Conservation (phyloP, 2,888 invertebrate species). For the Prosopocoilus inquinatus region DNA sequence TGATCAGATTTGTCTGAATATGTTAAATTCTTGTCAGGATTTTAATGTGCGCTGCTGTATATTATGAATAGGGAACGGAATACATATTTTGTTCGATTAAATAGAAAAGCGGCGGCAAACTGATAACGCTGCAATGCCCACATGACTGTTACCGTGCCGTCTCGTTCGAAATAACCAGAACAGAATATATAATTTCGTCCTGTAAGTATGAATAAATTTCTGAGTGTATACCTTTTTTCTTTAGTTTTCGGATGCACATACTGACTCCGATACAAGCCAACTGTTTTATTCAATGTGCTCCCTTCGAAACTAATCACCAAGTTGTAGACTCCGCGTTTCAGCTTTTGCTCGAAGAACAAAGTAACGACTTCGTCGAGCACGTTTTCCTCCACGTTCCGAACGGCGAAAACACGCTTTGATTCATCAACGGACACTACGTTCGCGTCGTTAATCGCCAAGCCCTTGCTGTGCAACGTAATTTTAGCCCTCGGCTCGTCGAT, state of each 20-base stretch:
- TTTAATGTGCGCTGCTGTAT: too few species aligned
- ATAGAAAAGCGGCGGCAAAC: too few species aligned
- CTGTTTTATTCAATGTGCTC: constrained; percentile 60
- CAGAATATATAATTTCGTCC: too few species aligned
- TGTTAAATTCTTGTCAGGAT: too few species aligned
- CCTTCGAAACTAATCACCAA: constrained; percentile 64
- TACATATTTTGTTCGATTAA: too few species aligned
- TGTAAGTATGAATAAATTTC: too few species aligned
- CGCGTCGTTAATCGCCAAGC: constrained; percentile 36
- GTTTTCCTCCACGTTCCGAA: constrained; percentile 38
- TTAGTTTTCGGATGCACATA: constrained; percentile 43
- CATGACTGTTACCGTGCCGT: too few species aligned
- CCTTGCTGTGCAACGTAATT: constrained; percentile 38
- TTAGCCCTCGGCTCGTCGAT: constrained; percentile 26
- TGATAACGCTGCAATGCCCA: too few species aligned
- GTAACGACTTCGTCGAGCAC: constrained; percentile 36
- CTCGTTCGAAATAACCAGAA: too few species aligned
- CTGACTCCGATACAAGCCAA: constrained; percentile 71
- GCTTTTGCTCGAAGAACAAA: constrained; percentile 34
- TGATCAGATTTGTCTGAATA: too few species aligned
- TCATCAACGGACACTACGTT: constrained; percentile 27
- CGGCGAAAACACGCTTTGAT: constrained; percentile 22
- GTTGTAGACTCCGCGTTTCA: constrained; percentile 53
- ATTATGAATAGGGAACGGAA: too few species aligned
- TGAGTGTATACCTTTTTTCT: too few species aligned